These are phyloP conservation scores for Parauchenoglanis punctatus DNA, from an alignment of 2,797 vertebrate genomes.

Conservation along the genomic window DNA sequence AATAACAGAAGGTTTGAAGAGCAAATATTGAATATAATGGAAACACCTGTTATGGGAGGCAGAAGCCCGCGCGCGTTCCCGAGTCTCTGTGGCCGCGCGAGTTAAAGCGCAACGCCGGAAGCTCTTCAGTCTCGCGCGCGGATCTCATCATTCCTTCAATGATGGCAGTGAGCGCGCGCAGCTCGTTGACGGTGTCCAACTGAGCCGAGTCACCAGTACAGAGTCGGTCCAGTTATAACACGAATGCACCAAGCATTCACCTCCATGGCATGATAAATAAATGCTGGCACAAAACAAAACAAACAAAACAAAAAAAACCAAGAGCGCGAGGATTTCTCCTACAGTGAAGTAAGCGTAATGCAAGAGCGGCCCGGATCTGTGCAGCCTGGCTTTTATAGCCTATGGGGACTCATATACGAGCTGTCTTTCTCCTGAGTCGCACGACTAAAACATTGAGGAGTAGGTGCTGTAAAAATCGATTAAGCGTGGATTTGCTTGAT, in stretches of 20 bases:
- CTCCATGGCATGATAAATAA: neutral
- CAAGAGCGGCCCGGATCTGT: neutral
- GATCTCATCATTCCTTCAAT: slow-evolving; percentile 31
- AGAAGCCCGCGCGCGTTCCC: slow-evolving; percentile 32
- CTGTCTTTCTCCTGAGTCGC: slow-evolving; percentile 39
- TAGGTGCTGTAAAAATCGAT: slow-evolving; percentile 59
- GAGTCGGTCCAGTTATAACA: slow-evolving; percentile 8
- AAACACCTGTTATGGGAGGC: slow-evolving; percentile 14
- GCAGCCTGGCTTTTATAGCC: slow-evolving; percentile 12
- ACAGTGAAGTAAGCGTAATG: neutral
- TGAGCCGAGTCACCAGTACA: neutral
- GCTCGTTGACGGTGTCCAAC: slow-evolving; percentile 35
- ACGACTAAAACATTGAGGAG: slow-evolving; percentile 49
- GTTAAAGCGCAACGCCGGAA: slow-evolving; percentile 14
- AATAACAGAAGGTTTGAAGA: neutral
- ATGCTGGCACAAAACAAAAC: neutral
- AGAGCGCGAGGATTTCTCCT: neutral
- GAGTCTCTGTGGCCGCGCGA: slow-evolving; percentile 10
- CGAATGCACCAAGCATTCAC: neutral
- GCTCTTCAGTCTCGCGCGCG: slow-evolving; percentile 38
- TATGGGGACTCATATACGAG: slow-evolving; percentile 27
- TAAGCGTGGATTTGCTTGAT: slow-evolving; percentile 57
- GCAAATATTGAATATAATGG: neutral
- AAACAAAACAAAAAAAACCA: neutral
- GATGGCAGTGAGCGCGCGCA: slow-evolving; percentile 35